A percentile compares a stretch with the other conserved stretches of the same genome.
These are phyloP conservation scores for Danaus chrysippus DNA, from an alignment of 2,888 invertebrate species.

Conservation along the genomic window DNA sequence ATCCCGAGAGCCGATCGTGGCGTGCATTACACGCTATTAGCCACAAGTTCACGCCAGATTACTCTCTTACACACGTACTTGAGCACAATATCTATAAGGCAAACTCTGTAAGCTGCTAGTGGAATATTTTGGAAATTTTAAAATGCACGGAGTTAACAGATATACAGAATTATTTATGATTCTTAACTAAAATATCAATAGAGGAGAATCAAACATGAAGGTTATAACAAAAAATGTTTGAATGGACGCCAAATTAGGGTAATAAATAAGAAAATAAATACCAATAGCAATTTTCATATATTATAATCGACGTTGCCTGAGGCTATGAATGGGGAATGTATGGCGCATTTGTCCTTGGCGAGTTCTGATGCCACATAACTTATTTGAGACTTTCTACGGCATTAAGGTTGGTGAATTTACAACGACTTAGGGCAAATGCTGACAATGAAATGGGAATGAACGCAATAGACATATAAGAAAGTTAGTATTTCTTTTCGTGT, in stretches of 20 bases:
- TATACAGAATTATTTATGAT: not conserved
- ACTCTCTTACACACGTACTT: not conserved
- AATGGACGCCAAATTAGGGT: conserved; percentile 51
- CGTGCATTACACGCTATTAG: conserved; percentile 13
- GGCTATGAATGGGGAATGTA: conserved; percentile 28
- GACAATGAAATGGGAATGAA: not conserved
- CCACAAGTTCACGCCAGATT: conserved; percentile 11
- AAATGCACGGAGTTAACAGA: conserved; percentile 4
- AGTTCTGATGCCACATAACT: conserved; percentile 23
- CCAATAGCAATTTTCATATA: conserved; percentile 56
- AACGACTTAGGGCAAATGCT: conserved; percentile 15
- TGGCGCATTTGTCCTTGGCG: conserved; percentile 27
- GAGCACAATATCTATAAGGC: not conserved
- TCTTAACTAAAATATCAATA: conserved; percentile 12
- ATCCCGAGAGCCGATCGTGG: conserved; percentile 2
- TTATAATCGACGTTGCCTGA: conserved; percentile 44
- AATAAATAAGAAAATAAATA: conserved; percentile 47
- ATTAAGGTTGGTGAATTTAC: conserved; percentile 21
- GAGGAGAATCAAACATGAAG: conserved; percentile 18
- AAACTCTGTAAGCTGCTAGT: not conserved
- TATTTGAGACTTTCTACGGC: conserved; percentile 23
- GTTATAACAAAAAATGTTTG: conserved; percentile 57
- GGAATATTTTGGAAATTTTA: not conserved
- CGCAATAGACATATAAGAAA: not conserved
- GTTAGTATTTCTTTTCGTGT: not conserved